phyloP scores from a whole-genome alignment of 2,113 vertebrate genomes.

The Alethe diademata region DNA sequence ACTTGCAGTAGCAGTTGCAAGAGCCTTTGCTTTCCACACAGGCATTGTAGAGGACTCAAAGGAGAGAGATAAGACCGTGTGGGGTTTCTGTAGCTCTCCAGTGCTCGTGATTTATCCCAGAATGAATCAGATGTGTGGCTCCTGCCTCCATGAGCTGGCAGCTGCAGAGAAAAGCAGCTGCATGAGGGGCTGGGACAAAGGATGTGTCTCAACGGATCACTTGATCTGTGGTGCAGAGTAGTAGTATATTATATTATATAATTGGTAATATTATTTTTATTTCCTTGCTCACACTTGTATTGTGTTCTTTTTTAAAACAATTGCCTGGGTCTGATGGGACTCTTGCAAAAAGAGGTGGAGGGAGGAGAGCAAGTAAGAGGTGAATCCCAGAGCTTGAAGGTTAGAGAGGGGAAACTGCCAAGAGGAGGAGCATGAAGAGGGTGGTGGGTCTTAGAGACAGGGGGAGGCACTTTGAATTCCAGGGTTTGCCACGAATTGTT shows the following conservation, averaged over 20 bases:
- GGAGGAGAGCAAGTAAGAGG: background rate
- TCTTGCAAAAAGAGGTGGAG: background rate
- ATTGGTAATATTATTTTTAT: background rate
- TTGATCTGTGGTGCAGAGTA: background rate
- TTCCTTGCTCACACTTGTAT: background rate
- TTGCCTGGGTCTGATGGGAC: background rate
- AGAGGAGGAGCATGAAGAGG: background rate
- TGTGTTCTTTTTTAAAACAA: background rate
- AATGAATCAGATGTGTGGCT: background rate
- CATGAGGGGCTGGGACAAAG: background rate
- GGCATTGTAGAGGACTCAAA: background rate
- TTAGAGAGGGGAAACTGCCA: background rate
- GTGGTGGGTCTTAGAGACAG: background rate
- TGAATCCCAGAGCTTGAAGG: background rate
- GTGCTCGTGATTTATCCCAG: background rate
- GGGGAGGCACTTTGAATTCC: background rate
- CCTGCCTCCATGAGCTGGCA: background rate
- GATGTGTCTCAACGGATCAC: background rate
- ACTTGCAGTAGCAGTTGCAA: background rate
- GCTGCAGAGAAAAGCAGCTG: background rate
- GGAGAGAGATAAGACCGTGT: background rate
- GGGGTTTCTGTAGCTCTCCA: background rate
- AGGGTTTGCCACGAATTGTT: background rate
- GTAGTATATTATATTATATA: background rate
- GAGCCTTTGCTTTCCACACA: background rate